Evolutionary conservation across 2,797 vertebrate genomes (phyloP), one percentile per base, ranked within the genome.

Genomic region (Hyperoplus lanceolatus): DNA sequence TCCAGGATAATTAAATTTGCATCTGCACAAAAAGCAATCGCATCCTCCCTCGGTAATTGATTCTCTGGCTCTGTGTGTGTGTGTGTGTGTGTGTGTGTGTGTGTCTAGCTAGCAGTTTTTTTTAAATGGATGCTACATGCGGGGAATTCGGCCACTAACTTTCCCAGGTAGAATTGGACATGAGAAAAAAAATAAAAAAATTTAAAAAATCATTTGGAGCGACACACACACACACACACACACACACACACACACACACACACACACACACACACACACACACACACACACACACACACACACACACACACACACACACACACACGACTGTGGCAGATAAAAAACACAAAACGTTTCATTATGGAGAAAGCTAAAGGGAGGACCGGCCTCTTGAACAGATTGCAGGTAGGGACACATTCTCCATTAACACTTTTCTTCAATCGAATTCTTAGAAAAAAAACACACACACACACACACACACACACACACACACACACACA

Each of bases 321-420:
- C 62, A 79, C 71, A 8, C 15, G n/a, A n/a, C n/a, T n/a, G n/a
- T n/a, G n/a, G n/a, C n/a, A n/a, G n/a, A n/a, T n/a, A n/a, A n/a
- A n/a, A n/a, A n/a, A 53, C 79, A 81, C 53, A 75, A 70, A 70
- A 46, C 11, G 18, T 75, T 70, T 71, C 55, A 62, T 84, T 61
- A 75, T 18, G n/a, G 59, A 38, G 38, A 58, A 54, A 59, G 73
- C 57, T 10, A 43, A 70, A 1, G 54, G 51, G 67, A 69, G 55
- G 45, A n/a, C 10, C 48, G 7, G 0, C 45, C 45, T 68, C 48
- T 8, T 29, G 29, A 5, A 42, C 46, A 59, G 41, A 18, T 1
- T 9, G 16, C 73, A 39, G 8, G 48, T 6, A 29, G 51, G n/a
- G 59, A 48, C 53, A 48, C 46, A 1, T 16, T 41, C 12, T 38